Evolutionary conservation across 2,888 invertebrate genomes (phyloP).

Genomic region (Brachyptera risi): DNA sequence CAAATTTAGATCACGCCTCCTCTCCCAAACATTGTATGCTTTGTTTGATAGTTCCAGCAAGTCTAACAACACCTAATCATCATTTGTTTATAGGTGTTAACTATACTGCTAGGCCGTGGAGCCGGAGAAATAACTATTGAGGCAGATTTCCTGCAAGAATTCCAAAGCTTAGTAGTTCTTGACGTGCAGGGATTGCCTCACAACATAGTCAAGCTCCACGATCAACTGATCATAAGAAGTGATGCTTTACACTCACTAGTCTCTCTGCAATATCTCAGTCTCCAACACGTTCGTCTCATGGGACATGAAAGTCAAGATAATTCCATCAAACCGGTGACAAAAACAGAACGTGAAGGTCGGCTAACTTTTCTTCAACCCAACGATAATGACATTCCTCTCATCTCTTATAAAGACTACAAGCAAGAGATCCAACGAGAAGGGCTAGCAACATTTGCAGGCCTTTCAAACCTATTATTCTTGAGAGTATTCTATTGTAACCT

Average conservation of each 20-base stretch:
- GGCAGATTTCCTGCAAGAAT: constrained; percentile 47
- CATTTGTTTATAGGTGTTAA: constrained; percentile 45
- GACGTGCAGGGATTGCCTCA: constrained; percentile 55
- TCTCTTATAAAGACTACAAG: constrained; percentile 61
- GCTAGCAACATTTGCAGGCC: constrained; percentile 48
- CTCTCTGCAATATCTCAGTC: constrained; percentile 50
- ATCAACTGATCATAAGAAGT: constrained; percentile 36
- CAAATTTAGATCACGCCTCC: no score
- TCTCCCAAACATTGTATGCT: no score
- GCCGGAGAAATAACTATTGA: constrained; percentile 47
- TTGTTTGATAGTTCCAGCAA: no score
- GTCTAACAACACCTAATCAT: no score
- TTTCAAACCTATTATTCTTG: constrained; percentile 53
- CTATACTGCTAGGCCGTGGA: constrained; percentile 54
- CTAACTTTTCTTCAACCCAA: constrained; percentile 30
- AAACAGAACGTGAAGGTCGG: neutral
- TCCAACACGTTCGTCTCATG: constrained; percentile 49
- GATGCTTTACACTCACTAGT: constrained; percentile 40
- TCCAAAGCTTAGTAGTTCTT: constrained; percentile 52
- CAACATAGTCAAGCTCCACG: constrained; percentile 30
- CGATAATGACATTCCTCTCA: constrained; percentile 48
- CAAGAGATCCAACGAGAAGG: constrained; percentile 49
- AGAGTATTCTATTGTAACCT: constrained; percentile 58
- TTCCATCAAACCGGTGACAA: neutral
- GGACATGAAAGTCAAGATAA: constrained; percentile 35